Base-by-base conservation (phyloP, 2,113 vertebrate species). In the Rhinopithecus roxellana region DNA sequence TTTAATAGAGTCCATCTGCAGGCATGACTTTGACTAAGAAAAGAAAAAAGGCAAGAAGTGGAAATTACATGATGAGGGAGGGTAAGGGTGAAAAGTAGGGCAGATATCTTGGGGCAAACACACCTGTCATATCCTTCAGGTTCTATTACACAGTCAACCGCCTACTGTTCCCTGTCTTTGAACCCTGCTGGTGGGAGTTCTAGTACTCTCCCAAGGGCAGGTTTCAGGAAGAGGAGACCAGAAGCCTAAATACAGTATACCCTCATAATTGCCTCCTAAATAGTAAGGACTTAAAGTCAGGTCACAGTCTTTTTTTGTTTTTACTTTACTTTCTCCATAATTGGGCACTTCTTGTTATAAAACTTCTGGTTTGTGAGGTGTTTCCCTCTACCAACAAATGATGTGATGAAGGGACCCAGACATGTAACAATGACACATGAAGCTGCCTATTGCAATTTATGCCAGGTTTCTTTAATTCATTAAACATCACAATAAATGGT, bases 321-420 rank as follows among this genome's bases (percentile, higher is more conserved):
- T 61, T 69, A 70, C 82, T 92, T 95, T 72, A 72, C 30, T 93
- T 95, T 67, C 30, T 92, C 55, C 50, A 11, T 86, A 90, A 94
- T 43, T 87, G 23, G 64, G 72, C 1, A 72, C 30, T 93, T 93
- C 11, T 35, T 61, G 74, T 59, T 22, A 85, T 45, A 81, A 94
- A 89, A 45, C 55, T 84, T 55, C 45, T 80, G 17, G 1, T 70
- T 27, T 69, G 50, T 45, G 43, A 81, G 40, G 35, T n/a, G 30
- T 45, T 88, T 87, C 27, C 35, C 1, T 90, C 69, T 45, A 85
- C 64, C 30, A 83, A 81, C n/a, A 89, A 78, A 48, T 64, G 52
- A 86, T 7, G 17, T 78, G 55, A 80, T 72, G 48, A 83, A 52
- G 57, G 23, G 48, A 48, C 8, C 27, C 40, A 27, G 0, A 22